phyloP scores from a whole-genome alignment of 2,888 invertebrate species.

The Lepidochrysops patricia region DNA sequence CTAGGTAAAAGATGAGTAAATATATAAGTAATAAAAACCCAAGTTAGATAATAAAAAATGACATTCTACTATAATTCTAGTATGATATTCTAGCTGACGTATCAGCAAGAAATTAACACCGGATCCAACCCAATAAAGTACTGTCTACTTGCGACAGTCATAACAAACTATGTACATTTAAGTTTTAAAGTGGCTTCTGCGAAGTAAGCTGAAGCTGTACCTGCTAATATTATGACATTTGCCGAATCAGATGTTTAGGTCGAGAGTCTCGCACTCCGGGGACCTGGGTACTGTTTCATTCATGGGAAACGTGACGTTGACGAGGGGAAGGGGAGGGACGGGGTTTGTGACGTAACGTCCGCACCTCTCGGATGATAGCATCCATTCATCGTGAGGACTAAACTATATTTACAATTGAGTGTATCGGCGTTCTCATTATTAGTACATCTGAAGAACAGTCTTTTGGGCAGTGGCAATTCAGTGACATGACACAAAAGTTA shows the following conservation, averaged over 20 bases:
- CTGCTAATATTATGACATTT: background rate
- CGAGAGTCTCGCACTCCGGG: background rate
- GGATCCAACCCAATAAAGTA: background rate
- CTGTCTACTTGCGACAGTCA: background rate
- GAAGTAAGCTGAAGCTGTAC: background rate
- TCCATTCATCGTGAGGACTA: background rate
- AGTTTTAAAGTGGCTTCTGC: background rate
- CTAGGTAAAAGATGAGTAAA: too few species aligned
- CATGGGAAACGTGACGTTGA: background rate
- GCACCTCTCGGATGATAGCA: constrained; percentile 6
- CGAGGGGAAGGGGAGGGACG: background rate
- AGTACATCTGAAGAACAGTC: background rate
- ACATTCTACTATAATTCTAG: too few species aligned
- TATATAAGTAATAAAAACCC: too few species aligned
- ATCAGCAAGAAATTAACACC: too few species aligned
- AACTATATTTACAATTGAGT: background rate
- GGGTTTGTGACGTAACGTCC: background rate
- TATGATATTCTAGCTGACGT: too few species aligned
- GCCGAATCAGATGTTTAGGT: background rate
- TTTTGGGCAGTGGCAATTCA: too few species aligned
- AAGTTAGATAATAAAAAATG: too few species aligned
- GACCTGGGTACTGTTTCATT: background rate
- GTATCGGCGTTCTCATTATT: background rate
- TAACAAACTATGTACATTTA: background rate
- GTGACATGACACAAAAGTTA: too few species aligned